Evolutionary conservation across 2,113 vertebrate species (phyloP).

Genomic region (Actinemys pallida): DNA sequence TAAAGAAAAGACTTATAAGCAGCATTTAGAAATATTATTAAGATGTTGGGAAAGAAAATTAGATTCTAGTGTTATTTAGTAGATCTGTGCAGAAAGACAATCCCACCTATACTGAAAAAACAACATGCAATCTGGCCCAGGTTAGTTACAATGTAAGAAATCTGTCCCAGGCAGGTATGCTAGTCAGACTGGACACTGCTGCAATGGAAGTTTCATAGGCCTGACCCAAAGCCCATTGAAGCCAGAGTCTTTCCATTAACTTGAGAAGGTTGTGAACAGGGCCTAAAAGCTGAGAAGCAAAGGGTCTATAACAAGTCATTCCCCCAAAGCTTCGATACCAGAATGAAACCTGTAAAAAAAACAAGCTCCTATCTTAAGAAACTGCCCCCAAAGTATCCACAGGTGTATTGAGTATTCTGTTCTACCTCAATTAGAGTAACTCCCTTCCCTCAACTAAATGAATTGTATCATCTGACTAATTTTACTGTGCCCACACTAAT

Average conservation of each 20-base stretch:
- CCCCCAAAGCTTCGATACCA: background rate
- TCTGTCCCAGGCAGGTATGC: background rate
- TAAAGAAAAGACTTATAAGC: background rate
- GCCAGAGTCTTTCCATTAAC: background rate
- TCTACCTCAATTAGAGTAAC: too few species aligned
- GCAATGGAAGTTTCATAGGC: too few species aligned
- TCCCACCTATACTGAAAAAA: background rate
- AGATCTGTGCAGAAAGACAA: background rate
- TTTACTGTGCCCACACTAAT: background rate
- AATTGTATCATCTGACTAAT: background rate
- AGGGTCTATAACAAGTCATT: background rate
- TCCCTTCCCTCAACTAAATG: background rate
- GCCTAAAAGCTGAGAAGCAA: background rate
- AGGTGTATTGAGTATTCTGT: background rate
- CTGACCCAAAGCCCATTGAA: too few species aligned
- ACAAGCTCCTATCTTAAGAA: too few species aligned
- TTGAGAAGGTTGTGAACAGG: too few species aligned
- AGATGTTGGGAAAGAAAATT: background rate
- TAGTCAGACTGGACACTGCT: background rate
- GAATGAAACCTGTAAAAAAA: background rate
- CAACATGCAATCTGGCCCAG: background rate
- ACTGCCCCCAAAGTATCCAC: background rate
- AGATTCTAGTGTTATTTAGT: background rate
- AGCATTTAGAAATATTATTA: conserved; percentile 1
- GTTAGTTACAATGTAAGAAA: background rate